Evolutionary conservation across 2,113 vertebrate species (phyloP).

Genomic region (Herpetotheres cachinnans): DNA sequence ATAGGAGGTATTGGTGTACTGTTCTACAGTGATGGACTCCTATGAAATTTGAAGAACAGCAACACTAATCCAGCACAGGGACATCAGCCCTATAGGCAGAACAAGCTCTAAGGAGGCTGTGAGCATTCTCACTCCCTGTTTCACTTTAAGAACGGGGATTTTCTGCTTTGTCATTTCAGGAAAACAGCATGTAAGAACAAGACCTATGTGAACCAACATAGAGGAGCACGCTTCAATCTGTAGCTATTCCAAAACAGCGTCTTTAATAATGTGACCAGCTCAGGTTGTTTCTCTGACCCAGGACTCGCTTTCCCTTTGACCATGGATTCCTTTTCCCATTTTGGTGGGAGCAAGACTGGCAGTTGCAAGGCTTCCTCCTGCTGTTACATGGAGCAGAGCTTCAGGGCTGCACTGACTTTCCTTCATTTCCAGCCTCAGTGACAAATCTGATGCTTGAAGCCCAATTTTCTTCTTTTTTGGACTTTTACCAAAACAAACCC

Average conservation of each 20-base stretch:
- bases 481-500: background rate
- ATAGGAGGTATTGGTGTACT: fast-evolving
- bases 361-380: background rate
- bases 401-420: background rate
- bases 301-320: no score
- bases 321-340: fast-evolving
- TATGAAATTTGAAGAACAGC: fast-evolving
- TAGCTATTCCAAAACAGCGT: fast-evolving
- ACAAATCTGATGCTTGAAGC: background rate
- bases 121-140: fast-evolving
- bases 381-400: fast-evolving
- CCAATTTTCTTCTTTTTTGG: background rate
- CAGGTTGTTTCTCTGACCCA: background rate
- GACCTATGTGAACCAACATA: fast-evolving
- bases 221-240: fast-evolving
- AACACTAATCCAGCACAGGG: background rate
- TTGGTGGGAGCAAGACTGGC: background rate
- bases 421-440: background rate
- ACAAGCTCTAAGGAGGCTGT: no score
- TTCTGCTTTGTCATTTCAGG: background rate
- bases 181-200: fast-evolving
- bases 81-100: background rate
- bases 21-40: background rate
- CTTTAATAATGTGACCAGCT: background rate
- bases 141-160: background rate